These are phyloP conservation scores for Caranx melampygus DNA, from an alignment of 2,113 vertebrate genomes.

Conservation along the genomic window DNA sequence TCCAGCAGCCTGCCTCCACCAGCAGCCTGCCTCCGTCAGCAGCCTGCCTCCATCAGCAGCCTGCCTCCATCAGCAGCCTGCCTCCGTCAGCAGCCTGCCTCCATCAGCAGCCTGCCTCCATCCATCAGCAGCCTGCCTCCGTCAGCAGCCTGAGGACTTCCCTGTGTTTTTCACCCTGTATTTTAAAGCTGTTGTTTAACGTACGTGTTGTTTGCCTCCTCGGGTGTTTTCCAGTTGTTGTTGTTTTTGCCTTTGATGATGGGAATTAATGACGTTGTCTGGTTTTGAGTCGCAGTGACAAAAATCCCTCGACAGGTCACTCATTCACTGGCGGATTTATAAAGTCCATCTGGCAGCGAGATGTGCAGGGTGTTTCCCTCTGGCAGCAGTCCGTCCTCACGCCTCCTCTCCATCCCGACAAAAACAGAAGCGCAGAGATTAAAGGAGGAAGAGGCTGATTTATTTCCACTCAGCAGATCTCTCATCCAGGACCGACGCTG, in stretches of 20 bases:
- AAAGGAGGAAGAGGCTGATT: neutral
- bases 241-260: conserved; percentile 14
- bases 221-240: neutral
- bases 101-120: too few relatives aligned
- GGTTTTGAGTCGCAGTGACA: conserved; percentile 48
- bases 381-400: conserved; percentile 8
- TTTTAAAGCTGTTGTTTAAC: neutral
- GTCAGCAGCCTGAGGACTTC: too few relatives aligned
- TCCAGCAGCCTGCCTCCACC: too few relatives aligned
- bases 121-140: too few relatives aligned
- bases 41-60: too few relatives aligned
- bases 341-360: conserved; percentile 70
- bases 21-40: too few relatives aligned
- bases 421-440: conserved; percentile 20
- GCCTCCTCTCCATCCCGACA: conserved; percentile 24
- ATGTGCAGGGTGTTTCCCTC: conserved; percentile 36
- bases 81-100: too few relatives aligned
- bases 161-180: too few relatives aligned
- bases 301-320: conserved; percentile 44
- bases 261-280: conserved; percentile 41
- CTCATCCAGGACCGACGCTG: conserved; percentile 3
- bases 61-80: too few relatives aligned
- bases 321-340: conserved; percentile 60
- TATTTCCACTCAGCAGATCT: neutral
- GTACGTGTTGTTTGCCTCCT: conserved; percentile 1